phyloP scores from a whole-genome alignment of 2,797 vertebrate genomes.

The Gouania willdenowi region DNA sequence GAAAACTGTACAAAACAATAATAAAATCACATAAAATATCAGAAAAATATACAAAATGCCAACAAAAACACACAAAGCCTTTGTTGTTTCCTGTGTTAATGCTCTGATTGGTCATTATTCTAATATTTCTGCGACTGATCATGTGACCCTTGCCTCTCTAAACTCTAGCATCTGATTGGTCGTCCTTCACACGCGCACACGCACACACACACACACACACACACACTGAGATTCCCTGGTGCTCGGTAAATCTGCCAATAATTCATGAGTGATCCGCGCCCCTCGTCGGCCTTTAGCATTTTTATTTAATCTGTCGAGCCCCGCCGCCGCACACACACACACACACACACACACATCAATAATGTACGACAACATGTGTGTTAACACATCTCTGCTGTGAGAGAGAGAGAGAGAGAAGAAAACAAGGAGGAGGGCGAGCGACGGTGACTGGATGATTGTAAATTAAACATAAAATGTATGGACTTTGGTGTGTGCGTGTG shows the following conservation, averaged over 20 bases:
- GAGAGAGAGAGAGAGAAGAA: constrained; percentile 14
- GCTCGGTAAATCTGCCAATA: constrained; percentile 85
- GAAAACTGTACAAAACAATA: too few species aligned
- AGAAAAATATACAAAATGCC: too few species aligned
- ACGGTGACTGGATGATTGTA: not conserved
- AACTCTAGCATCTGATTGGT: too few species aligned
- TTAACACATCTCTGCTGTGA: constrained; percentile 83
- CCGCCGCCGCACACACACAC: constrained; percentile 79
- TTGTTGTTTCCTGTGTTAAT: too few species aligned
- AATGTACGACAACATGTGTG: constrained; percentile 88
- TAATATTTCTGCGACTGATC: too few species aligned
- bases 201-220: constrained; percentile 15
- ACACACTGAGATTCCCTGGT: constrained; percentile 83
- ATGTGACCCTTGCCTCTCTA: not conserved
- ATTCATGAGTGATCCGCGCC: constrained; percentile 93
- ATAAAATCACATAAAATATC: too few species aligned
- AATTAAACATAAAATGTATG: too few species aligned
- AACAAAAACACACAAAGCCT: too few species aligned
- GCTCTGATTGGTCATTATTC: too few species aligned
- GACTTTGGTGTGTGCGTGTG: too few species aligned
- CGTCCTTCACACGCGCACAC: constrained; percentile 8
- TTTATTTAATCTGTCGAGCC: constrained; percentile 89
- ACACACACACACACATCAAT: constrained; percentile 86
- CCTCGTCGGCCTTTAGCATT: constrained; percentile 88
- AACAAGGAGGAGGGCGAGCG: not conserved